Percentiles rank a stretch among this genome's conserved stretches.
Conservation (phyloP, 2,888 invertebrate genomes). For the Hypselothyrea guttata region DNA sequence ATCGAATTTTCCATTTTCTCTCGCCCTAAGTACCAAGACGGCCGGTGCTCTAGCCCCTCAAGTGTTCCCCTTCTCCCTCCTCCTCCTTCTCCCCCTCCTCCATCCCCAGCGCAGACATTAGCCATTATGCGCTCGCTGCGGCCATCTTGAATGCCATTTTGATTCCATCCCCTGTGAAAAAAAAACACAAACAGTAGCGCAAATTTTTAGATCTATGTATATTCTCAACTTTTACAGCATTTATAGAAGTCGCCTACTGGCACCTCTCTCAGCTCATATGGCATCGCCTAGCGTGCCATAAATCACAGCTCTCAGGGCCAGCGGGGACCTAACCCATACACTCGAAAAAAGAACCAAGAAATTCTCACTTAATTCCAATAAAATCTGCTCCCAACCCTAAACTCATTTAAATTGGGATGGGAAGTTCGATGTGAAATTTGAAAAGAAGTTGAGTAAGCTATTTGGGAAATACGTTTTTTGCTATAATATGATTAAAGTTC, state of each 20-base stretch:
- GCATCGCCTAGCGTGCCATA: constrained; percentile 43
- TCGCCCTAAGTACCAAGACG: constrained; percentile 71
- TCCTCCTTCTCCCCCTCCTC: not conserved
- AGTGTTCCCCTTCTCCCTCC: not conserved
- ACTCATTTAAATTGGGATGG: no score
- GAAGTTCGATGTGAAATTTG: no score
- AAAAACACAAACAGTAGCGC: constrained; percentile 32
- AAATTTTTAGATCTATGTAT: not conserved
- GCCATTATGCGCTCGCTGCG: constrained; percentile 26
- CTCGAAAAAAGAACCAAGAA: no score
- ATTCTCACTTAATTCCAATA: no score
- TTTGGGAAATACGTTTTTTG: no score
- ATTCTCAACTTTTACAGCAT: constrained; percentile 1
- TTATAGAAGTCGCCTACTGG: not conserved
- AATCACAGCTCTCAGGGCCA: constrained; percentile 41
- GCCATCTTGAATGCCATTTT: constrained; percentile 64
- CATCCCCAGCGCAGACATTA: constrained; percentile 11
- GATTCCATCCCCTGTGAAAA: constrained; percentile 16
- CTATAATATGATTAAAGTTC: no score
- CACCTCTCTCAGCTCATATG: constrained; percentile 20
- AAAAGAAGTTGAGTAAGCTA: no score
- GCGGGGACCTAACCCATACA: no score
- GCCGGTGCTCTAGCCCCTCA: constrained; percentile 58
- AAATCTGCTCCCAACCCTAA: no score
- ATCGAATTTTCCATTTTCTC: constrained; percentile 79